Evolutionary conservation across 2,888 invertebrate genomes (phyloP).

Genomic region (Eupsilia transversa): DNA sequence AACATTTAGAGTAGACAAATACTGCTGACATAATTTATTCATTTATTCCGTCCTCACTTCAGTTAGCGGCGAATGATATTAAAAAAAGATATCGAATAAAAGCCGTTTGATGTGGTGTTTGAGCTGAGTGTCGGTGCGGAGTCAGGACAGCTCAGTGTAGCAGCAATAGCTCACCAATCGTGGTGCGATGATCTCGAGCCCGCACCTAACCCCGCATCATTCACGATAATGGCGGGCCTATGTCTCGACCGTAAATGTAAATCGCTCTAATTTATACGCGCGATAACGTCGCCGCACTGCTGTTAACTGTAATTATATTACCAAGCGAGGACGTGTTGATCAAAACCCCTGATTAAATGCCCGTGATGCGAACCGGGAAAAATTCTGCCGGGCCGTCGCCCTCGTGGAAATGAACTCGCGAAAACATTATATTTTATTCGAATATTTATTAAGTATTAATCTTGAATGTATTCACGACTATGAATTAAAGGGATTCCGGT

Average conservation of each 20-base stretch:
- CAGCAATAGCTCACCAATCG: conserved; percentile 68
- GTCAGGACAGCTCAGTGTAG: conserved; percentile 50
- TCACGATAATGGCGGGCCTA: conserved; percentile 87
- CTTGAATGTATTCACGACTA: conserved; percentile 51
- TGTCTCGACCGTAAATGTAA: conserved; percentile 89
- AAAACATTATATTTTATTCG: conserved; percentile 63
- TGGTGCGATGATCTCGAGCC: conserved; percentile 80
- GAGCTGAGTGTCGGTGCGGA: conserved; percentile 30
- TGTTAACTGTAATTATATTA: conserved; percentile 91
- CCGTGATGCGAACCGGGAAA: conserved; percentile 82
- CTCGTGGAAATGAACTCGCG: conserved; percentile 66
- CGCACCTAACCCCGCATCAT: conserved; percentile 87
- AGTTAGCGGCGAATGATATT: conserved; percentile 44
- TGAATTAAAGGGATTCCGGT: conserved; percentile 48
- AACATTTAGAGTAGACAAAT: conserved; percentile 57
- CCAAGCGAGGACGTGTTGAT: conserved; percentile 90
- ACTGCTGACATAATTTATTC: conserved; percentile 52
- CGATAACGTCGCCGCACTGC: conserved; percentile 90
- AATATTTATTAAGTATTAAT: conserved; percentile 66
- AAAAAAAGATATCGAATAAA: conserved; percentile 55
- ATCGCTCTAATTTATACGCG: conserved; percentile 90
- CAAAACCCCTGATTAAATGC: conserved; percentile 88
- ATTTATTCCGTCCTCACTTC: conserved; percentile 56
- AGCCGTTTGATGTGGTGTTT: conserved; percentile 48
- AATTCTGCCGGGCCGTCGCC: conserved; percentile 71